Conservation (phyloP, 2,113 vertebrate species). For the Myrmophylax atrothorax region DNA sequence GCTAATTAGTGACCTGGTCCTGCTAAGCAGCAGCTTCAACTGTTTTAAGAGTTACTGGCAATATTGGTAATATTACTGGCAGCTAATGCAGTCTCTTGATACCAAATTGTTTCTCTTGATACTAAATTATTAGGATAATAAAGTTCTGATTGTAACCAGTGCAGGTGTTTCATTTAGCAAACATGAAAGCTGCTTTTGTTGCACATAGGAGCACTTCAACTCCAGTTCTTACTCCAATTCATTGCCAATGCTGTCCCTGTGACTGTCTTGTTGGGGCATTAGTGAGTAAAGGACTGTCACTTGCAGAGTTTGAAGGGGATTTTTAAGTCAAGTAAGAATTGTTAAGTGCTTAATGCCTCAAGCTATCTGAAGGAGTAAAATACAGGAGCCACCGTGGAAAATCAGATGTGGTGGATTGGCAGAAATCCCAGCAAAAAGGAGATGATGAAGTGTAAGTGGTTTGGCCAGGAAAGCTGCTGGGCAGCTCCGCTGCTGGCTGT, state of each 20-base stretch:
- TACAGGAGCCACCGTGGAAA: background rate
- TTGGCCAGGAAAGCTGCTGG: background rate
- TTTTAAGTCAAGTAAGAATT: background rate
- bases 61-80: background rate
- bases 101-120: background rate
- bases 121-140: background rate
- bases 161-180: background rate
- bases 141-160: background rate
- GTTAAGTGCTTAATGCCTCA: background rate
- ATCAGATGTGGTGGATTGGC: background rate
- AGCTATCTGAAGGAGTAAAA: background rate
- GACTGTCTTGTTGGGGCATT: background rate
- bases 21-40: background rate
- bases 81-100: background rate
- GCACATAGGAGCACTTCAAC: background rate
- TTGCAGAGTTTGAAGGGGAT: background rate
- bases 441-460: background rate
- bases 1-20: background rate
- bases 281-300: background rate
- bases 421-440: background rate
- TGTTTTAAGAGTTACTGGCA: background rate
- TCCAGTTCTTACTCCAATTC: accelerated
- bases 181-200: background rate
- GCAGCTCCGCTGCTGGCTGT: background rate
- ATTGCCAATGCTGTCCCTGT: background rate